Conservation (phyloP, 2,888 invertebrate genomes). For the Ornithoptera priamus region DNA sequence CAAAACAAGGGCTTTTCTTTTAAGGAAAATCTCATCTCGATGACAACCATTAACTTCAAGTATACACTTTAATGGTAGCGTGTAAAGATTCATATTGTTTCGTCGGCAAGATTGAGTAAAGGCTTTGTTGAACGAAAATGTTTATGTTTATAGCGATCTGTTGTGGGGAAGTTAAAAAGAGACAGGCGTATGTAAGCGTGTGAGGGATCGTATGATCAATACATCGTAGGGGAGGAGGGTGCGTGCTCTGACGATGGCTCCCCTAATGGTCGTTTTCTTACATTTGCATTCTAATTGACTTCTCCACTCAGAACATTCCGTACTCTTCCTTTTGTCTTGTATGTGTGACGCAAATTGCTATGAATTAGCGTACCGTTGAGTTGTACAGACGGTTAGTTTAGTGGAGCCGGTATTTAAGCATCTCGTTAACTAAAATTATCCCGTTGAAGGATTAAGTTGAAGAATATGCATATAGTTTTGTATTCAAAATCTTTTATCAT, state of each 20-base stretch:
- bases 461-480: not conserved
- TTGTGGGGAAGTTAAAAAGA: constrained; percentile 78
- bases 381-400: constrained; percentile 38
- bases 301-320: constrained; percentile 51
- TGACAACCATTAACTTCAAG: not conserved
- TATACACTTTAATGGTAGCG: not conserved
- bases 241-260: constrained; percentile 48
- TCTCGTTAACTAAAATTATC: constrained; percentile 14
- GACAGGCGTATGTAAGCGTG: constrained; percentile 76
- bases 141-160: constrained; percentile 79
- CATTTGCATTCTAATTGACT: constrained; percentile 78
- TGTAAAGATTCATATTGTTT: constrained; percentile 37
- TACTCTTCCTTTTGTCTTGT: constrained; percentile 62
- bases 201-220: constrained; percentile 75
- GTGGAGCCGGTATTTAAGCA: constrained; percentile 25
- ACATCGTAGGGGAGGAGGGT: constrained; percentile 56
- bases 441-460: not conserved
- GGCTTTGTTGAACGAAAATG: constrained; percentile 55
- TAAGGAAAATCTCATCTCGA: constrained; percentile 36
- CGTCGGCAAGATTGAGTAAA: constrained; percentile 35
- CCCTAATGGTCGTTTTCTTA: constrained; percentile 78
- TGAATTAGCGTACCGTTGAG: constrained; percentile 52
- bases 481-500: not conserved
- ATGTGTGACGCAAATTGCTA: constrained; percentile 63
- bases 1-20: constrained; percentile 59